Conservation (phyloP, 2,113 vertebrate genomes). For the Eulemur rufifrons region DNA sequence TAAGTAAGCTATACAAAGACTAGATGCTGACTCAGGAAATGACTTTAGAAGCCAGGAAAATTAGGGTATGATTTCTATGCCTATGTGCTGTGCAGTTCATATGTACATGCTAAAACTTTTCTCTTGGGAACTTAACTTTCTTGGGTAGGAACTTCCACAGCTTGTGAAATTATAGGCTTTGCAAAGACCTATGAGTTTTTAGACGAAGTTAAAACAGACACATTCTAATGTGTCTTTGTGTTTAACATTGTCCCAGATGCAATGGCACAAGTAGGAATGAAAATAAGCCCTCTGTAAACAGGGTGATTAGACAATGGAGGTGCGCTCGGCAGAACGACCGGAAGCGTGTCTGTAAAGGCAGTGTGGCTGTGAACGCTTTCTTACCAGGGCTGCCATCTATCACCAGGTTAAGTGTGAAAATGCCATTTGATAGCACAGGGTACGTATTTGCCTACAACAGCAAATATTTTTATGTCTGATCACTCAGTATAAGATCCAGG, state of each 20-base stretch:
- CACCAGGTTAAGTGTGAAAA: neutral
- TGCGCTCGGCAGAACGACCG: accelerated
- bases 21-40: neutral
- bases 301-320: neutral
- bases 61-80: neutral
- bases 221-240: neutral
- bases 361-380: neutral
- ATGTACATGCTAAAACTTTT: neutral
- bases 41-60: neutral
- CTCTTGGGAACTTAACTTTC: neutral
- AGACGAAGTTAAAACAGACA: neutral
- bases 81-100: neutral
- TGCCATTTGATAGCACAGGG: neutral
- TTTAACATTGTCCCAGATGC: neutral
- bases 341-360: neutral
- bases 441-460: neutral
- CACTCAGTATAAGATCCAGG: neutral
- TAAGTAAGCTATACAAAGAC: neutral
- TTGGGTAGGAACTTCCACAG: constrained; percentile 26
- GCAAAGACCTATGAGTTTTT: neutral
- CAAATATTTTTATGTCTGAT: constrained; percentile 17
- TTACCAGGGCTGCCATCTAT: constrained; percentile 13
- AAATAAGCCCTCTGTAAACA: neutral
- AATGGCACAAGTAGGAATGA: neutral
- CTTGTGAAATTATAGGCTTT: constrained; percentile 20